A percentile compares a stretch with the other conserved stretches of the same genome.
phyloP scores from a whole-genome alignment of 2,797 vertebrate genomes.

The Chanos chanos region DNA sequence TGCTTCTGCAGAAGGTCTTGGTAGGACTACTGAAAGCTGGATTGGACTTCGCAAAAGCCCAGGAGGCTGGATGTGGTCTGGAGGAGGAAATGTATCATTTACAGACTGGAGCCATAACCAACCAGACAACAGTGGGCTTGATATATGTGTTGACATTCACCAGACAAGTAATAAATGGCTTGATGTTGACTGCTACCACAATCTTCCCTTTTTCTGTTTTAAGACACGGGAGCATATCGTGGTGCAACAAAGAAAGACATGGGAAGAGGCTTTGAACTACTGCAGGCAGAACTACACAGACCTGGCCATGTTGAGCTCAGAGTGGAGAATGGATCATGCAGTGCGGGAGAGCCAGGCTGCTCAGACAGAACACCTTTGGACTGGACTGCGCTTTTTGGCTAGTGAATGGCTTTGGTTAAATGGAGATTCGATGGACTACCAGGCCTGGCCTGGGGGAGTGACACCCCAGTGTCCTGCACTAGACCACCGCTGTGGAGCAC shows the following conservation, averaged over 20 bases:
- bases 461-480: constrained; percentile 7
- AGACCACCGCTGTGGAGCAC: no score
- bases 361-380: not conserved
- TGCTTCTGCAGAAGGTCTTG: fast-evolving
- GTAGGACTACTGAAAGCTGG: not conserved
- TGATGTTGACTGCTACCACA: not conserved
- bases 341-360: not conserved
- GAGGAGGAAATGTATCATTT: not conserved
- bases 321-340: not conserved
- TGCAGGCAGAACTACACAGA: constrained; percentile 18
- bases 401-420: not conserved
- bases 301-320: constrained; percentile 25
- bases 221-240: not conserved
- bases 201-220: constrained; percentile 25
- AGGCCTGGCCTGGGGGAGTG: not conserved
- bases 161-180: fast-evolving
- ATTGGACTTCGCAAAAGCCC: not conserved
- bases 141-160: not conserved
- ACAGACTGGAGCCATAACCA: not conserved
- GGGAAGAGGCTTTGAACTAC: constrained; percentile 26
- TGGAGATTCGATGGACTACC: not conserved
- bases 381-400: not conserved
- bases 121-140: not conserved
- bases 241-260: not conserved
- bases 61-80: not conserved